Evolutionary conservation across 1,140 invertebrate genomes (phyloP).

Genomic region (Zaprionus vittiger): DNA sequence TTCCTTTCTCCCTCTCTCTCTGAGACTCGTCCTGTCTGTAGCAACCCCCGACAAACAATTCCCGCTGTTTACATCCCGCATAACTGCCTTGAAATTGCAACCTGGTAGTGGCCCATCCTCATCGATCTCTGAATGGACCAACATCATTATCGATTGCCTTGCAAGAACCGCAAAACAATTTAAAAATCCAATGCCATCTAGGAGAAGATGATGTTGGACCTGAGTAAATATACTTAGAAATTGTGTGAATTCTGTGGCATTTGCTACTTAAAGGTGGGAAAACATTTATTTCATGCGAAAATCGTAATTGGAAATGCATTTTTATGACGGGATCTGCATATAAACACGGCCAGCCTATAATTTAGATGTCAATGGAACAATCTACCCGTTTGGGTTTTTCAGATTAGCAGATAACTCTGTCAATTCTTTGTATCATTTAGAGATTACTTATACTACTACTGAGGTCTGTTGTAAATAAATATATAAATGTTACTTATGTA

Average conservation of each 20-base stretch:
- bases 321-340: neutral
- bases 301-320: neutral
- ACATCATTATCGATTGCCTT: constrained; percentile 5
- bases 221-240: constrained; percentile 4
- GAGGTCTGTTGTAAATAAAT: too few species aligned
- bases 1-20: neutral
- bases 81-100: constrained; percentile 22
- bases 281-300: neutral
- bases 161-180: constrained; percentile 11
- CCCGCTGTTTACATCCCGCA: constrained; percentile 26
- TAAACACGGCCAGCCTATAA: too few species aligned
- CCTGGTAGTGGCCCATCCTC: constrained; percentile 10
- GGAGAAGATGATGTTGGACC: neutral
- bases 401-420: too few species aligned
- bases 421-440: too few species aligned
- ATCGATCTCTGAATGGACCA: constrained; percentile 39
- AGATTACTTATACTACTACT: too few species aligned
- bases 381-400: neutral
- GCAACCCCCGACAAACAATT: constrained; percentile 24
- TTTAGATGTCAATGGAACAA: neutral
- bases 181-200: neutral
- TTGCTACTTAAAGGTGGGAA: neutral
- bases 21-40: neutral
- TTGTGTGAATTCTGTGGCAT: neutral
- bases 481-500: too few species aligned